Evolutionary conservation across 2,888 invertebrate genomes (phyloP).

Genomic region (Malthinus flaveolus): DNA sequence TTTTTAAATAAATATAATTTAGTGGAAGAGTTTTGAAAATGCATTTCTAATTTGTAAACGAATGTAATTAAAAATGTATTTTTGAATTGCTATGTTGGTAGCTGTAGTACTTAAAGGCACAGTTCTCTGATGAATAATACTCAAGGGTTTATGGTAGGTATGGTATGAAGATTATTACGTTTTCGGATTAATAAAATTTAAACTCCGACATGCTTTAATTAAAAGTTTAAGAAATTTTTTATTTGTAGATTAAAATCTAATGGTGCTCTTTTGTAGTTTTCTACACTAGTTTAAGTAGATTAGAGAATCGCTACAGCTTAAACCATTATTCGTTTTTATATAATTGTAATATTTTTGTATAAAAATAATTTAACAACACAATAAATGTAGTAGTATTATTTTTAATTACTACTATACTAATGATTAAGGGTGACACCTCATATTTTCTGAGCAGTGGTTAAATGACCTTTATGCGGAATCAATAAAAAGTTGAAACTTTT

Average conservation of each 20-base stretch:
- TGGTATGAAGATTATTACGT: conserved; percentile 3
- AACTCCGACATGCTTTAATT: no score
- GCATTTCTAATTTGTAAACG: conserved; percentile 5
- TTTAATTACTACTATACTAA: neutral
- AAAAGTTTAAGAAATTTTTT: neutral
- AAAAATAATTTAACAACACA: conserved; percentile 4
- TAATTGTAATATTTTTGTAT: conserved; percentile 17
- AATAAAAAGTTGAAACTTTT: no score
- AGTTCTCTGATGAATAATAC: conserved; percentile 14
- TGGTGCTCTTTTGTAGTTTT: conserved; percentile 20
- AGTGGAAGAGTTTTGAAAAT: conserved; percentile 6
- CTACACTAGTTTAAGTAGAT: neutral
- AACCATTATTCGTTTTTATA: neutral
- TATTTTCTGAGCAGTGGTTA: no score
- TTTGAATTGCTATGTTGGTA: conserved; percentile 7
- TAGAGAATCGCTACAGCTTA: neutral
- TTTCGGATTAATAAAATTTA: neutral
- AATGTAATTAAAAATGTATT: conserved; percentile 12
- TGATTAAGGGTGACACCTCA: no score
- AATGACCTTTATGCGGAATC: no score
- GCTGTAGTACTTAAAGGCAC: neutral
- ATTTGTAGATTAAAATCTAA: conserved; percentile 8
- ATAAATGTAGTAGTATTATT: neutral
- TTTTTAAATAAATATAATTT: no score
- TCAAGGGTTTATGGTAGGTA: conserved; percentile 8